Evolutionary conservation across 2,888 invertebrate species (phyloP).

Genomic region (Mechanitis messenoides): DNA sequence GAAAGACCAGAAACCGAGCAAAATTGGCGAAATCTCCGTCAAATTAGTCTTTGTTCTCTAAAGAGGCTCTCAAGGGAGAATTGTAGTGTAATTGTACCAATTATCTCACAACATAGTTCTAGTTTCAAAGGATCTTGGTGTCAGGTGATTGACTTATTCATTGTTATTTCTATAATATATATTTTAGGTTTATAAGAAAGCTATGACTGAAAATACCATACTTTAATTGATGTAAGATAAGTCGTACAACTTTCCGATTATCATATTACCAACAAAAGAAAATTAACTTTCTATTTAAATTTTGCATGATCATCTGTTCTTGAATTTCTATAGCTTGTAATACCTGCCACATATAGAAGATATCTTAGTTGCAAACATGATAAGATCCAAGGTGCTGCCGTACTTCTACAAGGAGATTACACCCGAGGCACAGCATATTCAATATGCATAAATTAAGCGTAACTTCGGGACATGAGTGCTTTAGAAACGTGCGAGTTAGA

Average conservation of each 20-base stretch:
- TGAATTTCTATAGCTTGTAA: conserved; percentile 6
- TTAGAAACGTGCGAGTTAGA: conserved; percentile 32
- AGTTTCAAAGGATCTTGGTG: conserved; percentile 17
- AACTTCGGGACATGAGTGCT: conserved; percentile 35
- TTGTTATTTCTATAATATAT: no score
- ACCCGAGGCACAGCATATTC: conserved; percentile 32
- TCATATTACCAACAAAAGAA: background rate
- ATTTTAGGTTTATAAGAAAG: no score
- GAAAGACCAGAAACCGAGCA: conserved; percentile 11
- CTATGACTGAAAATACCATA: background rate
- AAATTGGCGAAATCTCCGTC: conserved; percentile 17
- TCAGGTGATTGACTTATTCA: background rate
- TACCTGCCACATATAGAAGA: conserved; percentile 6
- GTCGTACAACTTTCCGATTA: no score
- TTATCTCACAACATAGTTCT: conserved; percentile 22
- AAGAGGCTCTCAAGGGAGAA: conserved; percentile 21
- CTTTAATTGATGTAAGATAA: background rate
- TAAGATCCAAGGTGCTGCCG: conserved; percentile 4
- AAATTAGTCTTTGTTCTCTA: conserved; percentile 22
- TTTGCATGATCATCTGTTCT: conserved; percentile 10
- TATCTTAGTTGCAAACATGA: conserved; percentile 11
- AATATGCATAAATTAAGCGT: conserved; percentile 40
- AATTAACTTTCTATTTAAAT: background rate
- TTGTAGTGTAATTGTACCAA: conserved; percentile 26
- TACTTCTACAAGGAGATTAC: conserved; percentile 17